Evolutionary conservation across 2,797 vertebrate genomes (phyloP).

Genomic region (Helarctos malayanus): DNA sequence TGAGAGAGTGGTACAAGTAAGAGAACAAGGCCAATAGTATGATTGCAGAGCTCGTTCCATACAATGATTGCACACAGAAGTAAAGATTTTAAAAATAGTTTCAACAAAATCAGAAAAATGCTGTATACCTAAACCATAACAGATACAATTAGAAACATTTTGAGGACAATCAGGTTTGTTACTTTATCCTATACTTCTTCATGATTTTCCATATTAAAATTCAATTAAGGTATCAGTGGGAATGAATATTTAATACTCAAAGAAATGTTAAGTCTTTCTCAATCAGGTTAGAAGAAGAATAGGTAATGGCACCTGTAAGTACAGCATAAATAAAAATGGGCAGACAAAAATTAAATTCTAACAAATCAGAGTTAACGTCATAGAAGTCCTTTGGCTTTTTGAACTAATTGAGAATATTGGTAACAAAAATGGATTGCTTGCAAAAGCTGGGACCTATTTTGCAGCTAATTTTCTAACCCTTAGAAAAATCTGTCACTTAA

Average conservation of each 20-base stretch:
- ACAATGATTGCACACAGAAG: not conserved
- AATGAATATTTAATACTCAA: constrained; percentile 34
- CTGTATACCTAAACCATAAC: not conserved
- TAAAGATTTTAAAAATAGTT: not conserved
- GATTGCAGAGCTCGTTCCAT: not conserved
- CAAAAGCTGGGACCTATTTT: constrained; percentile 80
- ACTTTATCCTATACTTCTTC: not conserved
- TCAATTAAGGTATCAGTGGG: not conserved
- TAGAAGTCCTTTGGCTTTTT: constrained; percentile 62
- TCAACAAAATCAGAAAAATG: constrained; percentile 10
- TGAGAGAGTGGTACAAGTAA: not conserved
- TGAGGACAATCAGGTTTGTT: not conserved
- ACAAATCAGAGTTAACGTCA: constrained; percentile 39
- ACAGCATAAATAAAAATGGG: constrained; percentile 19
- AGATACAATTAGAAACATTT: not conserved
- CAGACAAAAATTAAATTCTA: constrained; percentile 70
- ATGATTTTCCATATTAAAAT: not conserved
- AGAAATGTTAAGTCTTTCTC: not conserved
- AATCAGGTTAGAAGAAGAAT: constrained; percentile 5
- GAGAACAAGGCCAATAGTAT: not conserved
- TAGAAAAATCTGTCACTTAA: constrained; percentile 81
- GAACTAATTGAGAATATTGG: constrained; percentile 70
- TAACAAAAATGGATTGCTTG: constrained; percentile 80
- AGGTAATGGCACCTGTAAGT: not conserved
- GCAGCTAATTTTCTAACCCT: constrained; percentile 79